Evolutionary conservation across 2,888 invertebrate species (phyloP).

Genomic region (Lumbricus terrestris): DNA sequence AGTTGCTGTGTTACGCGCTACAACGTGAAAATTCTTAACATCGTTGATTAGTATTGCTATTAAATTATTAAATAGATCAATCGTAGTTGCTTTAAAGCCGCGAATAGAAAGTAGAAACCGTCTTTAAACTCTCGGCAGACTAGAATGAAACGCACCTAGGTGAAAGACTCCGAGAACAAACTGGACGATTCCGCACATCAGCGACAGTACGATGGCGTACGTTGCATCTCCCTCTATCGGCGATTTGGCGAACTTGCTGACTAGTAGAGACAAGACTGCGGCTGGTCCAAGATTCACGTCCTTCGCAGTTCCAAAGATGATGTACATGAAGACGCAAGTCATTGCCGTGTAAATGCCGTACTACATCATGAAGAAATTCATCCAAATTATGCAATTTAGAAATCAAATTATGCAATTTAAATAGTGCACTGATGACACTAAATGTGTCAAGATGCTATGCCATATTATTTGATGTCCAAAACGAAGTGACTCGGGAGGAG

Average conservation of each 20-base stretch:
- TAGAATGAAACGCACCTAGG: not conserved
- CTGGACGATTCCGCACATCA: constrained; percentile 55
- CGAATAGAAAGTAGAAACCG: no score
- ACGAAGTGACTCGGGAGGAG: no score
- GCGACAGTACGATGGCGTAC: constrained; percentile 54
- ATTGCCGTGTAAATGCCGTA: constrained; percentile 90
- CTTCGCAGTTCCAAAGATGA: constrained; percentile 85
- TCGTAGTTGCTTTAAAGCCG: no score
- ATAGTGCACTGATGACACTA: not conserved
- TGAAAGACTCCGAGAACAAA: constrained; percentile 32
- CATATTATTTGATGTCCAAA: not conserved
- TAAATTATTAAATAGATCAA: no score
- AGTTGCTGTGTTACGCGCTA: no score
- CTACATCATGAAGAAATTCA: constrained; percentile 63
- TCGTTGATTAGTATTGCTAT: no score
- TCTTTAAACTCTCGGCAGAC: no score
- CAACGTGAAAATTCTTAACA: no score
- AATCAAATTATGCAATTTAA: no score
- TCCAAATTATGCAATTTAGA: no score
- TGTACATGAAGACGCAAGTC: constrained; percentile 85
- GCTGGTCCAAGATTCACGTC: constrained; percentile 91
- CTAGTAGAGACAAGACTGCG: constrained; percentile 83
- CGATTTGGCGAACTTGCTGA: constrained; percentile 59
- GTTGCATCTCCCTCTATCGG: constrained; percentile 45
- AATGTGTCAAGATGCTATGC: not conserved